Base-by-base conservation (phyloP, 2,888 invertebrate genomes). In the Cryptocephalus moraei region DNA sequence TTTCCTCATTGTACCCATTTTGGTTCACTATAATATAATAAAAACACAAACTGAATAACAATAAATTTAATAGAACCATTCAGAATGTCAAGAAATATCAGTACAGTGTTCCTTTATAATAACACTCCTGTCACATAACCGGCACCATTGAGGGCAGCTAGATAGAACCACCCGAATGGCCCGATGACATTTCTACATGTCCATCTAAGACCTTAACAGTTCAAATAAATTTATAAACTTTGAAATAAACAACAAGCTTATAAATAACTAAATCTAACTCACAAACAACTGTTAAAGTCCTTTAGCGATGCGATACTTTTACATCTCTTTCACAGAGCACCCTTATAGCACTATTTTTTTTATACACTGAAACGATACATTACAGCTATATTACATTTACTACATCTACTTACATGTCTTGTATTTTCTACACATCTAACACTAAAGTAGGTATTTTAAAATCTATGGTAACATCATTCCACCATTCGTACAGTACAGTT, bases 51-150 rank as follows among this genome's bases (percentile, higher is more conserved):
- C 33, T 56, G 45, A 58, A 60, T 62, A 61, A 61, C 62, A 62
- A 60, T 60, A 57, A 59, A 51, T 50, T 62, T 62, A 62, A 59
- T 62, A 61, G 56, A 61, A 54, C 56, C 60, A 61, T 58, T 58
- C 56, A 62, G 53, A 56, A 55, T 59, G 49, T 56, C 52, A 49
- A 54, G 52, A 57, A 54, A 50, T 55, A 55, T 59, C 58, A 59
- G 57, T 60, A 57, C 56, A 59, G 54, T 55, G 54, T 56, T 56
- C 52, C 49, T 50, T 51, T 45, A 49, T 45, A 49, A 44, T 43
- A 45, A 49, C 47, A 53, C 22, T 22, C 22, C 22, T 22, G 22
- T 22, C 22, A 22, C 22, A 22, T 22, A 40, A 56, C 48, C 49
- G 49, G 52, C 44, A 51, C 36, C 42, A 39, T 46, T 33, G 3